These are phyloP conservation scores for Rhimphoctona megacephalus DNA, from an alignment of 2,888 invertebrate species.

Conservation along the genomic window DNA sequence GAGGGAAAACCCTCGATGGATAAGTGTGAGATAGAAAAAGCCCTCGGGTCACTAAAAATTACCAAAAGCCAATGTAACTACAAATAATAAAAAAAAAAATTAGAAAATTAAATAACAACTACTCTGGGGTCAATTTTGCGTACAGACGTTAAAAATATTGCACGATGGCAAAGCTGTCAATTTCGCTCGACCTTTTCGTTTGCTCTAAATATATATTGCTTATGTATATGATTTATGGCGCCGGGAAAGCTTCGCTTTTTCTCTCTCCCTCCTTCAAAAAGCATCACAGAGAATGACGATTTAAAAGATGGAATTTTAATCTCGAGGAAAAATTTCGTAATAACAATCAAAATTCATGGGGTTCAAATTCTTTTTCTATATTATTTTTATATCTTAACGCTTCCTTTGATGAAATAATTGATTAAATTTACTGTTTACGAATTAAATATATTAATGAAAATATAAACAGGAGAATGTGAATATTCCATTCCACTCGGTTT, in stretches of 20 bases:
- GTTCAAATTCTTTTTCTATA: too few species aligned
- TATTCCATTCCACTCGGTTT: too few species aligned
- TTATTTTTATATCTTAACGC: too few species aligned
- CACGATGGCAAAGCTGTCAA: too few species aligned
- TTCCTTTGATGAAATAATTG: too few species aligned
- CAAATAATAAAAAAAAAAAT: neutral
- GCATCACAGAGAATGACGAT: neutral
- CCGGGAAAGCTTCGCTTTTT: neutral
- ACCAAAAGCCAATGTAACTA: neutral
- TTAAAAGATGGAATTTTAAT: neutral
- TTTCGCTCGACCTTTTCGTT: neutral
- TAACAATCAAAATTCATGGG: neutral
- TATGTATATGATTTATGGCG: neutral
- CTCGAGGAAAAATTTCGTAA: neutral
- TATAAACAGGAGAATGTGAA: too few species aligned
- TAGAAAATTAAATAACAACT: too few species aligned
- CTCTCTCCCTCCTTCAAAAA: neutral
- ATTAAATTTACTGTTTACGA: too few species aligned
- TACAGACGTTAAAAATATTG: neutral
- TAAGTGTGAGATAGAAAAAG: conserved; percentile 30
- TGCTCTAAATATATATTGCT: neutral
- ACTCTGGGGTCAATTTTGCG: neutral
- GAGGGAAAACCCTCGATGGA: conserved; percentile 39
- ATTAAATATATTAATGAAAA: too few species aligned
- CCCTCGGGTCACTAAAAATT: conserved; percentile 22